Evolutionary conservation across 2,888 invertebrate genomes (phyloP).

Genomic region (Melieria omissa): DNA sequence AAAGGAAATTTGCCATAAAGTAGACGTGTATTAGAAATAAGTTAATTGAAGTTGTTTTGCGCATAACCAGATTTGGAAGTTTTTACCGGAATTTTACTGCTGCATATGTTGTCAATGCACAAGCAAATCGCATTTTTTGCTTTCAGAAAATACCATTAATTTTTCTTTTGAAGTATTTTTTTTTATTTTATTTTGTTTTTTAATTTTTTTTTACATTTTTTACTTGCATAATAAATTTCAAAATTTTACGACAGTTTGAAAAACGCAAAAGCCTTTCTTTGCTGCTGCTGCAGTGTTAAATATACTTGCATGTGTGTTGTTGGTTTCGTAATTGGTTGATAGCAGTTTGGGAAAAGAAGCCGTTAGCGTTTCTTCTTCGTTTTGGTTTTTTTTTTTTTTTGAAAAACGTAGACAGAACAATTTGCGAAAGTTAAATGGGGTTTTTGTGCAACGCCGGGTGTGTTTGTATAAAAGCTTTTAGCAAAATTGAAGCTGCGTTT

Average conservation of each 20-base stretch:
- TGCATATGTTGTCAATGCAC: no score
- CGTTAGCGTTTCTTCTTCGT: neutral
- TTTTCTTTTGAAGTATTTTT: conserved; percentile 24
- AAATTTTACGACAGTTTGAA: conserved; percentile 36
- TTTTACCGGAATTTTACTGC: no score
- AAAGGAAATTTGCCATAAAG: no score
- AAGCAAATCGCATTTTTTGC: no score
- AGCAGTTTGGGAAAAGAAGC: conserved; percentile 14
- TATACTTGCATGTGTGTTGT: neutral
- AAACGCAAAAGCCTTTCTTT: conserved; percentile 32
- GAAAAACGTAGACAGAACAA: no score
- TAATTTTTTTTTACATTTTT: conserved; percentile 38
- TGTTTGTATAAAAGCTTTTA: neutral
- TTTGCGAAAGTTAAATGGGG: no score
- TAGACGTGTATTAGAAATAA: no score
- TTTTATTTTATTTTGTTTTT: conserved; percentile 27
- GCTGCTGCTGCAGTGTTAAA: neutral
- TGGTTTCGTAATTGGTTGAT: neutral
- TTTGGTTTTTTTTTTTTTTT: neutral
- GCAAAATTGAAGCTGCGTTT: conserved; percentile 23
- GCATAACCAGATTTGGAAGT: no score
- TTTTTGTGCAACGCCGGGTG: neutral
- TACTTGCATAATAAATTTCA: conserved; percentile 43
- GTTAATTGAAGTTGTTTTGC: no score
- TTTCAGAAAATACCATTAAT: conserved; percentile 13